Base-by-base conservation (phyloP, 2,888 invertebrate genomes). In the Drosophila histrio region DNA sequence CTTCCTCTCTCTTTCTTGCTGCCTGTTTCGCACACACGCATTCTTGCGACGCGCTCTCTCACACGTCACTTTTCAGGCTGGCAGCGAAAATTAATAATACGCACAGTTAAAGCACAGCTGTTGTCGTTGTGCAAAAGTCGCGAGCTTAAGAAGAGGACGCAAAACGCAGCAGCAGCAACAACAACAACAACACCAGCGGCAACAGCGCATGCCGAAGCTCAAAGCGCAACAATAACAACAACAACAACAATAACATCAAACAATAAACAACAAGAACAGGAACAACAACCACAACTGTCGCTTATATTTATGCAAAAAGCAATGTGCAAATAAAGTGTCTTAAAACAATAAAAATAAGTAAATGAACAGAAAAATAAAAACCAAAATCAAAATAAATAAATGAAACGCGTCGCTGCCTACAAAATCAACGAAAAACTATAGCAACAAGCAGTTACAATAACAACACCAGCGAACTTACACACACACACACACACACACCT, bases 21-120 rank as follows among this genome's bases (percentile, higher is more conserved):
- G 4, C 24, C 52, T 2, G 32, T 13, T 13, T 22, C 59, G 17
- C 41, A 13, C 34, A n/a, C 34, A 19, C 13, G 30, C 46, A 5
- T 21, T 22, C 22, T 32, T 15, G n/a, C 8, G 24, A 13, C 22
- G 30, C 22, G 46, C 58, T 36, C 49, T 49, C 60, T 47, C 36
- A 28, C 58, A 59, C 72, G 65, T 65, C 64, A 44, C 58, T 53
- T 44, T 32, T 44, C 50, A 17, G 19, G 44, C 17, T 21, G 43
- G 34, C 61, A 36, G 52, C 47, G 44, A 54, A 26, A 38, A 28
- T 24, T 57, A 77, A 26, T 43, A 28, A 30, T 57, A 77, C 63
- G 63, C 78, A 82, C 64, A 74, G 83, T 71, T 54, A 47, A 57
- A 70, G 60, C 88, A 87, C 88, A 87, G 87, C 85, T 84, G 79